Evolutionary conservation across 2,797 vertebrate species (phyloP).

Genomic region (Halcyon badia): DNA sequence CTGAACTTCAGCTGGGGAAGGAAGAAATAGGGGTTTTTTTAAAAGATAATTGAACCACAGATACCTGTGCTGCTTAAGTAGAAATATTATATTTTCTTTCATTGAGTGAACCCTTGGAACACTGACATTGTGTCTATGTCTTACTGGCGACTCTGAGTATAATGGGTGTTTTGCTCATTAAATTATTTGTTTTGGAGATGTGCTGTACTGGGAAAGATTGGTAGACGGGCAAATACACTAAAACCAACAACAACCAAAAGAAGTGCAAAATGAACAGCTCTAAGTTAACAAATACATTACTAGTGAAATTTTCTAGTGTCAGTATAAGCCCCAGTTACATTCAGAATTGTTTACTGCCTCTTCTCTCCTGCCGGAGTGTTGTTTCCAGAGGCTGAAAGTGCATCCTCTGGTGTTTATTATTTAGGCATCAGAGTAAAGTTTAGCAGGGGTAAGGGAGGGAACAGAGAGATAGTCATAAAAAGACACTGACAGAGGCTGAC

Average conservation of each 20-base stretch:
- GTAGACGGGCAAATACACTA: background rate
- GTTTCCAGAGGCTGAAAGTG: background rate
- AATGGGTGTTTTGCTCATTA: background rate
- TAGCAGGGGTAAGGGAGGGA: background rate
- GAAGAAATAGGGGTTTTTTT: background rate
- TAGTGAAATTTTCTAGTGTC: background rate
- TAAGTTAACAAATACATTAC: background rate
- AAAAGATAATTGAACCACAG: background rate
- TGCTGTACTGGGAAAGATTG: background rate
- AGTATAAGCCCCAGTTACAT: background rate
- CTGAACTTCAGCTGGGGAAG: background rate
- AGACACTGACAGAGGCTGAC: background rate
- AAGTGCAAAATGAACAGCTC: background rate
- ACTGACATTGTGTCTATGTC: background rate
- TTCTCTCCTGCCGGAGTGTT: background rate
- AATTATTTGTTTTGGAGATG: background rate
- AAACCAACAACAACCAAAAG: background rate
- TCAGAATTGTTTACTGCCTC: constrained; percentile 13
- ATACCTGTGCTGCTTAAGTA: background rate
- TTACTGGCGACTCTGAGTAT: background rate
- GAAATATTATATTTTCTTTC: background rate
- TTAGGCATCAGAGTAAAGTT: background rate
- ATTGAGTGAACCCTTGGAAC: background rate
- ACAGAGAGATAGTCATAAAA: background rate
- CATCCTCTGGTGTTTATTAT: background rate